A percentile compares a stretch with the other conserved stretches of the same genome.
phyloP scores from a whole-genome alignment of 2,113 vertebrate genomes.

The Oncorhynchus clarkii region DNA sequence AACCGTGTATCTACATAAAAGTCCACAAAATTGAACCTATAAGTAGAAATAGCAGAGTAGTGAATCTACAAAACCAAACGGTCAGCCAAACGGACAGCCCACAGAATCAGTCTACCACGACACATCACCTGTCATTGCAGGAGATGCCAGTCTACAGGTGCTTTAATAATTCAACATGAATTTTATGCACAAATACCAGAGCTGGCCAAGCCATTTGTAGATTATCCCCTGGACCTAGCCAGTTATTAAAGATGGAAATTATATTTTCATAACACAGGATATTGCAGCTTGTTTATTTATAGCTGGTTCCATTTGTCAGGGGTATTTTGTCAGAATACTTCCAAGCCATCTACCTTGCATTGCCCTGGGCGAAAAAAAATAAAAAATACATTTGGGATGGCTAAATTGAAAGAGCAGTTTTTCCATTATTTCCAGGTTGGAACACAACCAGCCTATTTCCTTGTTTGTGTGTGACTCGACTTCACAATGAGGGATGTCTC shows the following conservation, averaged over 20 bases:
- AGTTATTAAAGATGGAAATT: conserved; percentile 91
- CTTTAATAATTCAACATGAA: conserved; percentile 78
- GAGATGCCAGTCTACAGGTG: conserved; percentile 47
- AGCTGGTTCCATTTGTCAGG: conserved; percentile 82
- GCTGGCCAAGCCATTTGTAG: conserved; percentile 80
- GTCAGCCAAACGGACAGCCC: no score
- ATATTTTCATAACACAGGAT: conserved; percentile 94
- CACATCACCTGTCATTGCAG: conserved; percentile 40
- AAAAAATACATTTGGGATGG: conserved; percentile 61
- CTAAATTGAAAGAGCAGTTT: conserved; percentile 79
- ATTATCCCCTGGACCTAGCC: conserved; percentile 80
- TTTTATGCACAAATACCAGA: conserved; percentile 76
- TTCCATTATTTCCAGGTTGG: conserved; percentile 79
- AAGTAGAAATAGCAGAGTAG: no score
- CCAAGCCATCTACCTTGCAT: conserved; percentile 80
- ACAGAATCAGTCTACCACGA: conserved; percentile 28
- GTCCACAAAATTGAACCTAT: no score
- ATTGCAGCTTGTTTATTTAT: conserved; percentile 97
- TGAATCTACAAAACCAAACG: no score
- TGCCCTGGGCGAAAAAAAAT: conserved; percentile 60
- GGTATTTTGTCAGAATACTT: conserved; percentile 88
- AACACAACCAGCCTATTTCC: conserved; percentile 66
- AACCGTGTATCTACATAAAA: no score
- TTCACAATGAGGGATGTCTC: conserved; percentile 51
- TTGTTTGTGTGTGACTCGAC: conserved; percentile 65